Base-by-base conservation (phyloP, 2,888 invertebrate species). In the Coenonympha glycerion region DNA sequence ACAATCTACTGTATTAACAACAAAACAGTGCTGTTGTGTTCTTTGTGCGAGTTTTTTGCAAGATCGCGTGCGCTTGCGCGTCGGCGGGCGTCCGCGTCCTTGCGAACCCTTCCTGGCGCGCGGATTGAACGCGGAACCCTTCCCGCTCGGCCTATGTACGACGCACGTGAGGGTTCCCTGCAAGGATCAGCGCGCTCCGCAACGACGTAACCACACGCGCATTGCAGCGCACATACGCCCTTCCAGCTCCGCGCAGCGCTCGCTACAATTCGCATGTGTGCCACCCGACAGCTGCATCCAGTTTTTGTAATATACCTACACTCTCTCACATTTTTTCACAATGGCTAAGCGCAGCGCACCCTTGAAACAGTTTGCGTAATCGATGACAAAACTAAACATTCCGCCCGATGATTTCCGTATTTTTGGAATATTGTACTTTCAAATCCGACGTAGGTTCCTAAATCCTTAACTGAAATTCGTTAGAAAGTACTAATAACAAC, bases 351-450 rank as follows among this genome's bases (percentile, higher is more conserved):
- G 65, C 74, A 73, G 70, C 79, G 83, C 85, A 87, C 87, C 87
- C 87, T 87, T 87, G 87, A 87, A 87, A 87, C 86, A 86, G 87
- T 87, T 87, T 87, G 87, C 87, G 87, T 84, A 87, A 87, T 87
- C 84, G 85, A 87, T 86, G 87, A 87, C 86, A 86, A 87, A 87
- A 87, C 87, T 87, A 87, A 87, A 87, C 84, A 87, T 87, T 87
- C 85, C 87, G 78, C 84, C 83, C 79, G 85, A 79, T 81, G 84
- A 87, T 87, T 87, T 87, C 87, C 87, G 86, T 81, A 83, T 86
- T 86, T 86, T 78, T 73, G 80, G 76, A 79, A 76, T 80, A 79
- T 71, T 59, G n/a, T n/a, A n/a, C 58, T 48, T 54, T 52, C 45
- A 49, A 59, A 55, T 48, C 31, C 40, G 44, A 46, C 52, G 47